Evolutionary conservation across 2,888 invertebrate species (phyloP), one percentile per base, ranked within the genome.

Genomic region (Parnassius mnemosyne): DNA sequence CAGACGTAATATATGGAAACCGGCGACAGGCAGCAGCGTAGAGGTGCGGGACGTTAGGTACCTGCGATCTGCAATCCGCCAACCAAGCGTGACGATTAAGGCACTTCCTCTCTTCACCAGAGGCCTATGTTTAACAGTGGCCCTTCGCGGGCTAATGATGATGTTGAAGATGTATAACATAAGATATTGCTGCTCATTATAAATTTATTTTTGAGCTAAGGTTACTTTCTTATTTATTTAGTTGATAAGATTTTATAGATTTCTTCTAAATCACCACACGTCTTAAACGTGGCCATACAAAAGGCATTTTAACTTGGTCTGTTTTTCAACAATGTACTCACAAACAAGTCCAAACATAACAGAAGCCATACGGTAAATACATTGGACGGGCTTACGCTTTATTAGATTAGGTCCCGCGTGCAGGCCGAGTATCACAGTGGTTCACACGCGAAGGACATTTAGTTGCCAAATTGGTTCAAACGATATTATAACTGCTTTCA

Each of bases 361-460:
- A 25, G 87, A 88, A 88, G 81, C 87, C 85, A 46, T 80, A 81
- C 69, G 68, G 75, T 71, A 78, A 76, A 78, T 77, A 78, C 76
- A 74, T 77, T 74, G 77, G 76, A 76, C 76, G 70, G 73, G 77
- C 76, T 77, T 75, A 79, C 65, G 69, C 73, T 72, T 78, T 85
- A 89, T 88, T 89, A 77, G 85, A 87, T 89, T 87, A 87, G 71
- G 62, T 70, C 68, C 70, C 72, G 73, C 69, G 71, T 64, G 61
- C 63, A 57, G 53, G 59, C 63, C 52, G 57, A 60, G 61, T 49
- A 34, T 54, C 46, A 61, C 62, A n/a, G 43, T 50, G 61, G 46
- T 58, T 57, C 60, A 58, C 59, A 63, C 52, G 63, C 63, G 63
- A 59, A 63, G 58, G 63, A 50, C 54, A n/a, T 57, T 13, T 9